A percentile compares a stretch with the other conserved stretches of the same genome.
Conservation (phyloP, 2,113 vertebrate species). For the Hiodon tergisus region DNA sequence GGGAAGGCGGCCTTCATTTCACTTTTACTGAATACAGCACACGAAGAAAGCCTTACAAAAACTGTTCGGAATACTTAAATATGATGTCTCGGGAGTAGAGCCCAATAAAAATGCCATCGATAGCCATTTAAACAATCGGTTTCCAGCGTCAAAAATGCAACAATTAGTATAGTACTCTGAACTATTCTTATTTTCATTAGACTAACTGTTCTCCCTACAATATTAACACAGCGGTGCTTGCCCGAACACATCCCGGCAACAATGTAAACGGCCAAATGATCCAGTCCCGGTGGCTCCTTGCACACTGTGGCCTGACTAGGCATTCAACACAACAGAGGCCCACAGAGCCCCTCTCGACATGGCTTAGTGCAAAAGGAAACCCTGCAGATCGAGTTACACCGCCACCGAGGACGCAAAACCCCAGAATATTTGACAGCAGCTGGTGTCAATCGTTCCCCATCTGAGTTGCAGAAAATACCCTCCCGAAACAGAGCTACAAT, state of each 20-base stretch:
- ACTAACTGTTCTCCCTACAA: neutral
- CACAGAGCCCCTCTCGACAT: neutral
- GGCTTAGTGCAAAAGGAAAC: neutral
- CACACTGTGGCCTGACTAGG: neutral
- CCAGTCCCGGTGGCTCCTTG: neutral
- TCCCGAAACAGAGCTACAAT: no score
- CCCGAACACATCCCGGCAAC: slow-evolving; percentile 3
- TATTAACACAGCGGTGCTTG: neutral
- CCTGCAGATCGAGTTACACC: slow-evolving; percentile 4
- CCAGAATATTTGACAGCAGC: slow-evolving; percentile 2
- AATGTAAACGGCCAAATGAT: neutral
- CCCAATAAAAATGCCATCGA: no score
- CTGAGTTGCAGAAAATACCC: no score
- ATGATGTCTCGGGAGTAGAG: no score
- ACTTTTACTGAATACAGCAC: no score
- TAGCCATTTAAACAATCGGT: no score
- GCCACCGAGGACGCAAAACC: neutral
- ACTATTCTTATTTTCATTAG: no score
- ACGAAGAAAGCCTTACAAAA: no score
- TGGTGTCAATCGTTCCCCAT: neutral
- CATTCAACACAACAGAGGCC: neutral
- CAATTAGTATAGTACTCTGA: neutral
- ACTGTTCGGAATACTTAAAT: no score
- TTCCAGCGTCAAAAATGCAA: neutral
- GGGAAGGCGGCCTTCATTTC: no score